Conservation (phyloP, 2,113 vertebrate species). For the Pantherophis guttatus region DNA sequence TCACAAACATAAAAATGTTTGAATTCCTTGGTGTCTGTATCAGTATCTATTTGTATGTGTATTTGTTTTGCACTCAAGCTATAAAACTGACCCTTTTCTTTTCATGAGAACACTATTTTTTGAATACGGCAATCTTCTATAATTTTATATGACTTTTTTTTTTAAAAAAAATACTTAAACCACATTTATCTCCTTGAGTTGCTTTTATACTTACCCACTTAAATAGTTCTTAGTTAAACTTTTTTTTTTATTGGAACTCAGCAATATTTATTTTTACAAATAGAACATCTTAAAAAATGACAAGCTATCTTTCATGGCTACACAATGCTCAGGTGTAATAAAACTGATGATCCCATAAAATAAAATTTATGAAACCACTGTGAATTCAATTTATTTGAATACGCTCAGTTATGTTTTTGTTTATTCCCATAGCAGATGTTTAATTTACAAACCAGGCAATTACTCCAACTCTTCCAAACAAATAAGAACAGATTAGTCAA, state of each 20-base stretch:
- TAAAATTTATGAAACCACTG: conserved; percentile 75
- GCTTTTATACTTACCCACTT: conserved; percentile 4
- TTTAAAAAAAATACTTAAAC: neutral
- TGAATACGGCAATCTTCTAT: neutral
- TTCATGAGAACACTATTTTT: conserved; percentile 17
- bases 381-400: conserved; percentile 82
- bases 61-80: neutral
- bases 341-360: conserved; percentile 73
- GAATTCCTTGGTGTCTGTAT: neutral
- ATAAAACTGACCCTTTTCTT: neutral
- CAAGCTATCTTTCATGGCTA: conserved; percentile 20
- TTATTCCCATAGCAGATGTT: conserved; percentile 84
- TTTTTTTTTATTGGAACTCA: conserved; percentile 40
- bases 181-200: conserved; percentile 8
- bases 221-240: conserved; percentile 29
- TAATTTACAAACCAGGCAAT: conserved; percentile 82
- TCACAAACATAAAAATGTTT: neutral
- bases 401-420: conserved; percentile 80
- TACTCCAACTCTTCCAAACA: conserved; percentile 77
- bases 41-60: neutral
- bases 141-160: neutral
- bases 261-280: conserved; percentile 59
- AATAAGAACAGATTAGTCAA: conserved; percentile 83
- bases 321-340: conserved; percentile 67
- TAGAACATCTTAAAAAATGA: conserved; percentile 54